These are phyloP conservation scores for Thelaira solivaga DNA, from an alignment of 2,888 invertebrate genomes.

Conservation along the genomic window DNA sequence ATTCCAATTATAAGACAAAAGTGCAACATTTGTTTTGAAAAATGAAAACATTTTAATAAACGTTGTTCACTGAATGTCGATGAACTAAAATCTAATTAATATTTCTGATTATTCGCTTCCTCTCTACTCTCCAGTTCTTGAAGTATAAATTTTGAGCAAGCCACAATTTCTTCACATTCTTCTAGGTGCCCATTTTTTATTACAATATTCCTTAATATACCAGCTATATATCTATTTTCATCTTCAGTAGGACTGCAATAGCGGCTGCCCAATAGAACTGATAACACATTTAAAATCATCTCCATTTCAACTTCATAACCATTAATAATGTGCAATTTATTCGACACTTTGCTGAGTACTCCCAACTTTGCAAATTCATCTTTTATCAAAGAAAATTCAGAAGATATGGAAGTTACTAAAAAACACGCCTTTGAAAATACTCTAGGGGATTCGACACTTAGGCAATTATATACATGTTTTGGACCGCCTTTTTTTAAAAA, in stretches of 20 bases:
- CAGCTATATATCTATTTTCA: not conserved
- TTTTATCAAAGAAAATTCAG: conserved; percentile 79
- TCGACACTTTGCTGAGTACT: conserved; percentile 60
- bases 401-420: conserved; percentile 81
- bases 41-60: no score
- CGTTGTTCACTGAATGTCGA: no score
- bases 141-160: conserved; percentile 13
- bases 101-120: not conserved
- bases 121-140: conserved; percentile 44
- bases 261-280: conserved; percentile 59
- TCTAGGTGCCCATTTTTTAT: conserved; percentile 20
- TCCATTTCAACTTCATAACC: conserved; percentile 66
- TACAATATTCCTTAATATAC: conserved; percentile 10
- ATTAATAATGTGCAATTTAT: conserved; percentile 52
- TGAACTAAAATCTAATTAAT: no score
- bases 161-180: conserved; percentile 64
- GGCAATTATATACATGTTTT: conserved; percentile 80
- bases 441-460: conserved; percentile 78
- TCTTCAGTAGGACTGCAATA: conserved; percentile 2
- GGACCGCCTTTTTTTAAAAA: conserved; percentile 84
- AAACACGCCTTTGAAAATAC: conserved; percentile 86
- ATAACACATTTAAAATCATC: conserved; percentile 65
- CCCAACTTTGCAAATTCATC: conserved; percentile 70
- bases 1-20: no score
- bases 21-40: no score